Percentiles rank a stretch among this genome's conserved stretches.
phyloP scores from a whole-genome alignment of 2,113 vertebrate genomes.

The Machaerirhynchus nigripectus region DNA sequence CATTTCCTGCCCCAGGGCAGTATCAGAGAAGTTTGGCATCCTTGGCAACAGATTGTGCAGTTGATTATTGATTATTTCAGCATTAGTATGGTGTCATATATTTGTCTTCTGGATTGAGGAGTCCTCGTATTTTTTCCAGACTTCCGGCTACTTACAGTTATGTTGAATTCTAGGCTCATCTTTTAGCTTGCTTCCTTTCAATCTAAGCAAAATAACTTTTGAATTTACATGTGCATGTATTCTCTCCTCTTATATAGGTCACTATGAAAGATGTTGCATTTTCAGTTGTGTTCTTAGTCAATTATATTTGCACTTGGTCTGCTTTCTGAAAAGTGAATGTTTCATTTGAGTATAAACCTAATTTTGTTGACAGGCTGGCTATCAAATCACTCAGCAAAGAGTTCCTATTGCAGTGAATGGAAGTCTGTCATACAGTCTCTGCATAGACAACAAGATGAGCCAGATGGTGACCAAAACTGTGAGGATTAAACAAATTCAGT shows the following conservation, averaged over 20 bases:
- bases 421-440: constrained; percentile 77
- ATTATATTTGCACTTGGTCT: not conserved
- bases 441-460: constrained; percentile 68
- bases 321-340: not conserved
- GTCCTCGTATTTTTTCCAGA: not conserved
- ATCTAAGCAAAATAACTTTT: not conserved
- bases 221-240: not conserved
- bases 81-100: not conserved
- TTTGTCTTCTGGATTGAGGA: not conserved
- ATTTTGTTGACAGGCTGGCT: constrained; percentile 84
- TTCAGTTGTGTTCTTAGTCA: not conserved
- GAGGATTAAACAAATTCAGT: constrained; percentile 91
- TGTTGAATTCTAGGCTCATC: not conserved
- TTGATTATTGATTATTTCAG: not conserved
- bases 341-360: not conserved
- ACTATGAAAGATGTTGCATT: not conserved
- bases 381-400: constrained; percentile 97
- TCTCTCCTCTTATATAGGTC: not conserved
- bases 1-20: not conserved
- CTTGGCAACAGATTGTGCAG: not conserved
- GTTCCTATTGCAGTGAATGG: constrained; percentile 89
- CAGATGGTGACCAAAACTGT: constrained; percentile 79
- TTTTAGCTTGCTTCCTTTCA: not conserved
- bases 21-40: not conserved
- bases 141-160: not conserved